Evolutionary conservation across 2,888 invertebrate species (phyloP), one percentile per base, ranked within the genome.

Genomic region (Steinernema hermaphroditum): DNA sequence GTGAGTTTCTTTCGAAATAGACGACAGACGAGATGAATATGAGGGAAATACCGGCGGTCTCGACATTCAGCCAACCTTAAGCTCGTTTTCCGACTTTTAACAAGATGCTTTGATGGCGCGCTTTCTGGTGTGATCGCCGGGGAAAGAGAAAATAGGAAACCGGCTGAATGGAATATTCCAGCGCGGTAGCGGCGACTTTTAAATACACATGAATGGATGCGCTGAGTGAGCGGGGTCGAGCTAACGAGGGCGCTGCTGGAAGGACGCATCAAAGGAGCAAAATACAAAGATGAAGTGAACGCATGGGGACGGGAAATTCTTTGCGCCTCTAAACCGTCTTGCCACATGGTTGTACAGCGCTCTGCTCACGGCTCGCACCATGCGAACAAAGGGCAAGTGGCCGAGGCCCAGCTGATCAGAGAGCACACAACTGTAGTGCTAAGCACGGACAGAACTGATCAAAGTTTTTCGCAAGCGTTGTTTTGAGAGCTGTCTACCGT

Each of bases 221-320:
- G n/a, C n/a, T n/a, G n/a, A n/a, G n/a, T n/a, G 54, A 2, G 27
- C 54, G 54, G 27, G 6, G 54, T 27, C 24, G 14, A 54, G 8
- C 24, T 27, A 16, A 27, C 2, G 54, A 46, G 6, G 54, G 14
- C 54, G 54, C 9, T n/a, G 49, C 54, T 4, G n/a, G 54, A 24
- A 54, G 54, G 54, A 24, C 54, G 54, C 54, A 22, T 8, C 54
- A 46, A 46, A 16, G 6, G 54, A 54, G 27, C 54, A 54, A 54
- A 54, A 54, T 54, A 54, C 54, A 54, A 54, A 54, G 54, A 24
- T 54, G 54, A 27, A 24, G 27, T 54, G 54, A 16, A 9, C 54
- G 54, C 54, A 6, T 19, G 9, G 6, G 9, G 19, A n/a, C 12
- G 19, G 9, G 6, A 49, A 49, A 8, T n/a, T 8, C 49, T 49